A percentile compares a stretch with the other conserved stretches of the same genome.
These are phyloP conservation scores for Triops cancriformis DNA, from an alignment of 1,140 invertebrate species.

Conservation along the genomic window DNA sequence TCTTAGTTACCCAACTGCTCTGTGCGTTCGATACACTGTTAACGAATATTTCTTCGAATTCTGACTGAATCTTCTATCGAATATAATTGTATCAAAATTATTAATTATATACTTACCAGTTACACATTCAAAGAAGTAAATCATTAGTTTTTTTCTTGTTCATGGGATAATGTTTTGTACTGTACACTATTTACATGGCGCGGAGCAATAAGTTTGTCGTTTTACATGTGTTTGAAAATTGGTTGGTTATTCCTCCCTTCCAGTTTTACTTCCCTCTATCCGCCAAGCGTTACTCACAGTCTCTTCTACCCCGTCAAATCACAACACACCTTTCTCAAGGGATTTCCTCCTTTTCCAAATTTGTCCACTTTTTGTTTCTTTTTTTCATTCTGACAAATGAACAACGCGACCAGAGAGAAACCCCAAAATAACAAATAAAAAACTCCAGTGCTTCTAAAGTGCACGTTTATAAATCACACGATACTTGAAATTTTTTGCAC, in stretches of 20 bases:
- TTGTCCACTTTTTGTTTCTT: background rate
- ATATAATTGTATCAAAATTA: no score
- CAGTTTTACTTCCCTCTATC: background rate
- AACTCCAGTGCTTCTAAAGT: slow-evolving; percentile 1
- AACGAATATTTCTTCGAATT: no score
- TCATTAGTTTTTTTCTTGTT: no score
- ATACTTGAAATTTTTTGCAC: background rate
- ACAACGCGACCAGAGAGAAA: background rate
- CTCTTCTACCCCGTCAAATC: no score
- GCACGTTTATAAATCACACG: slow-evolving; percentile 7
- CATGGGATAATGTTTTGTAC: background rate
- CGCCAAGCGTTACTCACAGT: background rate
- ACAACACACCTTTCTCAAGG: no score
- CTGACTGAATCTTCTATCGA: no score
- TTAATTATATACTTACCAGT: no score
- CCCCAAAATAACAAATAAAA: background rate
- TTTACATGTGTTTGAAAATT: background rate
- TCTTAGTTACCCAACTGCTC: no score
- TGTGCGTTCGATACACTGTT: no score
- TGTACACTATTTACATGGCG: slow-evolving; percentile 10
- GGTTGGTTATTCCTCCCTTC: background rate
- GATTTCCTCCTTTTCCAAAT: background rate
- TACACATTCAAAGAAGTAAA: no score
- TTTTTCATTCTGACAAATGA: background rate
- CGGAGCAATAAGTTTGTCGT: background rate